phyloP scores from a whole-genome alignment of 1,140 invertebrate species.

The Acromyrmex heyeri region DNA sequence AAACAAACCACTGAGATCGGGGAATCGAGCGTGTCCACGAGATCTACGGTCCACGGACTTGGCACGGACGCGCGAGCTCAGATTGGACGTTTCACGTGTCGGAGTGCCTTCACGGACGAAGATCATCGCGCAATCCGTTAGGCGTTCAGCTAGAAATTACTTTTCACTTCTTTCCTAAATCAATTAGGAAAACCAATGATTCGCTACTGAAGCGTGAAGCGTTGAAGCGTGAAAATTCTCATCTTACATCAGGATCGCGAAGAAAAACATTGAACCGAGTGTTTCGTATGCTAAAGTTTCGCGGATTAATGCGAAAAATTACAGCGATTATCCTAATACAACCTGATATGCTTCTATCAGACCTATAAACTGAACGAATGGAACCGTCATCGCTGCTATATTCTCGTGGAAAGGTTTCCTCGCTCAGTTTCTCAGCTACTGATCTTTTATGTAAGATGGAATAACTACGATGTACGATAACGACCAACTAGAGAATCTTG shows the following conservation, averaged over 20 bases:
- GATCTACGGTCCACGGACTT: not conserved
- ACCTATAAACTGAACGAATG: slow-evolving; percentile 25
- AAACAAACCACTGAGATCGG: slow-evolving; percentile 36
- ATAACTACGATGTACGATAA: slow-evolving; percentile 35
- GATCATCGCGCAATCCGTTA: not conserved
- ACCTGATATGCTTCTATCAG: slow-evolving; percentile 23
- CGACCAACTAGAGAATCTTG: not conserved
- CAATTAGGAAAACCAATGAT: slow-evolving; percentile 5
- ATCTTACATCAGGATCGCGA: not conserved
- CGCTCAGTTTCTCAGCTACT: slow-evolving; percentile 22
- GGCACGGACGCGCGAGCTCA: not conserved
- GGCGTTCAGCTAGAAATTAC: not conserved
- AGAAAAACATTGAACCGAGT: not conserved
- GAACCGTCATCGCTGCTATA: not conserved
- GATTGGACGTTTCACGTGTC: not conserved
- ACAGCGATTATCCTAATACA: not conserved
- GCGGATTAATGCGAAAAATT: not conserved
- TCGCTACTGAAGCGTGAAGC: not conserved
- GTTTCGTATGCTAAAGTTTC: not conserved
- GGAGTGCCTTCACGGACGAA: not conserved
- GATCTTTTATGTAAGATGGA: slow-evolving; percentile 34
- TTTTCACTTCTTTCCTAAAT: not conserved
- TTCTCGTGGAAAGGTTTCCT: slow-evolving; percentile 9
- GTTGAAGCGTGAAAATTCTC: slow-evolving; percentile 13
- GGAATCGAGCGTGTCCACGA: slow-evolving; percentile 3